Base-by-base conservation (phyloP, 1,140 invertebrate species). In the Pristionchus pacificus region DNA sequence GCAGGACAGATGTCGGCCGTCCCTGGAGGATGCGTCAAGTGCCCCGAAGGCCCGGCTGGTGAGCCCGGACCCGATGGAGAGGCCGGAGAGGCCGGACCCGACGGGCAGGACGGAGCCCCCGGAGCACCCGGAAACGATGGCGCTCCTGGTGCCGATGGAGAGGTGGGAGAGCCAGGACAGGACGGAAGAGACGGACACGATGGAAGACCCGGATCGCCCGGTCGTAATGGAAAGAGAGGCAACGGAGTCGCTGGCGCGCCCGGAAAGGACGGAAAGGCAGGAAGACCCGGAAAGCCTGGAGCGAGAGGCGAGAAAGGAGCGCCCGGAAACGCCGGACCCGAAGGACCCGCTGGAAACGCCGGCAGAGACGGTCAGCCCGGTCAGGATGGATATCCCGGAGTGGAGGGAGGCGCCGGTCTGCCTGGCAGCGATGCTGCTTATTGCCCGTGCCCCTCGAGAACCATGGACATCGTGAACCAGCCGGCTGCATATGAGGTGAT, bases 31-130 rank as follows among this genome's bases (percentile, higher is more conserved):
- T 74, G 76, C 27, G 31, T 58, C 61, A 15, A 61, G 38, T 75
- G 75, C 25, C 74, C 68, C 57, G 32, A 60, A 33, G 75, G 75
- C 65, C 61, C 63, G 10, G 29, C 70, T 1, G 75, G 76, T 38
- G 55, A 58, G n/a, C 49, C 62, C 33, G 76, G 75, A 72, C 32
- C 10, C 1, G 32, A n/a, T 2, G 76, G 76, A 28, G 64, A 69
- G 24, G 38, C 27, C 14, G 76, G 76, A 32, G 19, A 14, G 24
- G 65, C 75, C 57, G 76, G 76, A 70, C 30, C 15, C 2, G 71
- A 72, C 27, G 71, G 38, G 19, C 19, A 49, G 6, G 6, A 6
- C 19, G 38, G 38, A 49, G 38, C 6, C 6, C 6, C 6, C 38
- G 38, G 38, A 49, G 6, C 6, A 19, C 38, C 38, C 38, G 38